Conservation (phyloP, 2,888 invertebrate genomes). For the Apodemia zela region DNA sequence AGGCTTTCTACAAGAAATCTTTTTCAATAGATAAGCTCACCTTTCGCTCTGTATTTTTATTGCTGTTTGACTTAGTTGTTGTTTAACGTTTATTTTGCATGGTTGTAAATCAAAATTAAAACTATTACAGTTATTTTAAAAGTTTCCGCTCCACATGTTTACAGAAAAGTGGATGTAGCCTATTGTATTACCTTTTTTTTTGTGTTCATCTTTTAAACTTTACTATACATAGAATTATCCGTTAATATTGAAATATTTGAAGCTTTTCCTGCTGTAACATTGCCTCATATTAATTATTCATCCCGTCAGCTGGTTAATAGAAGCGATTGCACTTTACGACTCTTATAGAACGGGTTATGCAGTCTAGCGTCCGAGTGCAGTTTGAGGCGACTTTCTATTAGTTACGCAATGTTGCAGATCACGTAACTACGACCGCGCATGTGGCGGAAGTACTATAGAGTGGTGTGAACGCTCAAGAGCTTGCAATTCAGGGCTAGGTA, state of each 20-base stretch:
- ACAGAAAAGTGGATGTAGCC: background rate
- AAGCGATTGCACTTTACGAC: conserved; percentile 55
- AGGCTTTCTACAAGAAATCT: background rate
- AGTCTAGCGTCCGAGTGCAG: conserved; percentile 66
- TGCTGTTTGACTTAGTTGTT: background rate
- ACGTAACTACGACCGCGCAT: conserved; percentile 72
- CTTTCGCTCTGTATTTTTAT: background rate
- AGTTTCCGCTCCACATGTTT: background rate
- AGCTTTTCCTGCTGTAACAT: conserved; percentile 16
- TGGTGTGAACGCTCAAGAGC: conserved; percentile 54
- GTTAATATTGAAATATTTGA: conserved; percentile 8
- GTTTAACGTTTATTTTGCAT: background rate
- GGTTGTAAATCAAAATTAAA: background rate
- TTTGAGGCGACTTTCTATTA: conserved; percentile 71
- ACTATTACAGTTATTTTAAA: too few relatives aligned
- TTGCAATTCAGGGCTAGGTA: conserved; percentile 32
- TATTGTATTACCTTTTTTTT: background rate
- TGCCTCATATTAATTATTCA: conserved; percentile 29
- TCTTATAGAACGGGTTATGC: conserved; percentile 59
- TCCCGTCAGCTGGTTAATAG: conserved; percentile 40
- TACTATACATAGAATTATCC: too few relatives aligned
- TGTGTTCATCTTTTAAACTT: too few relatives aligned
- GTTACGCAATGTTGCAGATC: conserved; percentile 77
- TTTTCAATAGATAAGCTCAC: background rate
- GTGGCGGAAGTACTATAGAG: conserved; percentile 72